Conservation (phyloP, 92 coral and sea anemone genomes). For the Chrysogorgia sp. region DNA sequence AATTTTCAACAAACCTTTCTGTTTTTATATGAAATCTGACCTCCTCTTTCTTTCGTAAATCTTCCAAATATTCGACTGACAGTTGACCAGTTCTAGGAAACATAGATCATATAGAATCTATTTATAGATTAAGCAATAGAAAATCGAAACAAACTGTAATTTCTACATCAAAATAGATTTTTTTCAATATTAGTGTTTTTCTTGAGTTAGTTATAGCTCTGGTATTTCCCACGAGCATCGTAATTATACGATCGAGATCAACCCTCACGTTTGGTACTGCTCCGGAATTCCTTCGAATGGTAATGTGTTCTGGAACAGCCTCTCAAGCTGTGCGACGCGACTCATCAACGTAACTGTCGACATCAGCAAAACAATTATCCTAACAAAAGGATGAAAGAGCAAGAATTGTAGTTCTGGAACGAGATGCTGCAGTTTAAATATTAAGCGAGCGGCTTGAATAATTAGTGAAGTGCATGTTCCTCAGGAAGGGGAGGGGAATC, state of each 20-base stretch:
- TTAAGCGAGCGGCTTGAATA: no score
- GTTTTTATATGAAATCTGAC: conserved; percentile 14
- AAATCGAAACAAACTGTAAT: not conserved
- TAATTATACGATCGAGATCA: not conserved
- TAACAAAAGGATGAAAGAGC: conserved; percentile 24
- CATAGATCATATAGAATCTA: not conserved
- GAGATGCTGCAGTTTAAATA: no score
- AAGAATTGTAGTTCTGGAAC: not conserved
- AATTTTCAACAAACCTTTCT: conserved; percentile 13
- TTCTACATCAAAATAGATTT: no score
- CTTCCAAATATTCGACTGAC: not conserved
- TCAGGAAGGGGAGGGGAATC: no score
- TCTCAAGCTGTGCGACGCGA: conserved; percentile 83
- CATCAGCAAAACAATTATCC: conserved; percentile 71
- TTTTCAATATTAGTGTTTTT: no score
- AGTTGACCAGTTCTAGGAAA: conserved; percentile 12
- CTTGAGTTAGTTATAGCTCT: not conserved
- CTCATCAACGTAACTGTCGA: conserved; percentile 81
- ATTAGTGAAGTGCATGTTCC: no score
- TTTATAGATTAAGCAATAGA: not conserved
- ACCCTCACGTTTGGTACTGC: conserved; percentile 77
- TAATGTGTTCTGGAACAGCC: conserved; percentile 46
- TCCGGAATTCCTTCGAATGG: conserved; percentile 60
- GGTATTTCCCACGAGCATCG: not conserved
- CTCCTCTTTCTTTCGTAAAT: conserved; percentile 4